Percentiles rank a stretch among this genome's conserved stretches.
These are phyloP conservation scores for Octodonta nipae DNA, from an alignment of 2,888 invertebrate genomes.

Conservation along the genomic window DNA sequence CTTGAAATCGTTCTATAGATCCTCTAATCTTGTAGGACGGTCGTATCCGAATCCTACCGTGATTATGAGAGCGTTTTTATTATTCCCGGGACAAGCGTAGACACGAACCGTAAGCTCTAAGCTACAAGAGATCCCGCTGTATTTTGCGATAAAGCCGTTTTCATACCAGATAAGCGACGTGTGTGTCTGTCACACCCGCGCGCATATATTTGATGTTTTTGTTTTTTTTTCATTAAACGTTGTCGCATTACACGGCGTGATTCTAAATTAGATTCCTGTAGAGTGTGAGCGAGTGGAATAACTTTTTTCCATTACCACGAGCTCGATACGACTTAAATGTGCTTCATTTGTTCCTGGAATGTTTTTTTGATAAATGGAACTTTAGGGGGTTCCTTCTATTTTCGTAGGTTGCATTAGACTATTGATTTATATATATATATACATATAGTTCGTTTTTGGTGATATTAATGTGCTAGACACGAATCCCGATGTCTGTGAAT, in stretches of 20 bases:
- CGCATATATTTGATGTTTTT: too few relatives aligned
- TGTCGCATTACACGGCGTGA: conserved; percentile 29
- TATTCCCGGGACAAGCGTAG: conserved; percentile 53
- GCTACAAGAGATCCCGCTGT: conserved; percentile 29
- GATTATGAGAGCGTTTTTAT: conserved; percentile 65
- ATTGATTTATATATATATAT: conserved; percentile 14
- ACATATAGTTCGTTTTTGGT: too few relatives aligned
- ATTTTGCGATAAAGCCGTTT: conserved; percentile 26
- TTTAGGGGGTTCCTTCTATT: conserved; percentile 29
- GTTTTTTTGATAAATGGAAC: conserved; percentile 27
- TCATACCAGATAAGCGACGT: not conserved
- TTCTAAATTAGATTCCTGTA: conserved; percentile 24
- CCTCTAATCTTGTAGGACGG: conserved; percentile 35
- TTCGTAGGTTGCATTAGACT: conserved; percentile 33
- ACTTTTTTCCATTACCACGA: conserved; percentile 5
- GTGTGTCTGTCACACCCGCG: too few relatives aligned
- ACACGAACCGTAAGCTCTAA: conserved; percentile 46
- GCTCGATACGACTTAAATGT: conserved; percentile 31
- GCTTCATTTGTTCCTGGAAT: conserved; percentile 40
- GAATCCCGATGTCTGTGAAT: too few relatives aligned
- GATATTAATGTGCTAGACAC: too few relatives aligned
- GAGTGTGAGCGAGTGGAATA: conserved; percentile 26
- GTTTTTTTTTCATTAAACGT: conserved; percentile 3
- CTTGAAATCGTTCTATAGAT: not conserved
- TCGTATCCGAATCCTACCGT: conserved; percentile 49